Evolutionary conservation across 2,113 vertebrate species (phyloP).

Genomic region (Stictonetta naevosa): DNA sequence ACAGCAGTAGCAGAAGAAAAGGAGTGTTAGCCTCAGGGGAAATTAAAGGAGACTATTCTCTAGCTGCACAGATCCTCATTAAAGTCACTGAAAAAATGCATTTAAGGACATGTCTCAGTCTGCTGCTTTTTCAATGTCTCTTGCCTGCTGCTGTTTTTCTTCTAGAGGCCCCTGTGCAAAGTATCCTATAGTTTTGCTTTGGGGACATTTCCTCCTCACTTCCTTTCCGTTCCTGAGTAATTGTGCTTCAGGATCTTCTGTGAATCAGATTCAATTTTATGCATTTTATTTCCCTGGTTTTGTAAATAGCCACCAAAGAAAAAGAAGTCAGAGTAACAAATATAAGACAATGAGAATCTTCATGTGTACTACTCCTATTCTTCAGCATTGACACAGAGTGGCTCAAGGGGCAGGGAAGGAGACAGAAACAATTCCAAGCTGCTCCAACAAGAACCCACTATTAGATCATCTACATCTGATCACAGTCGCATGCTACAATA

Average conservation of each 20-base stretch:
- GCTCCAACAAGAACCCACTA: not conserved
- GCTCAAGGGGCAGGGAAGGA: not conserved
- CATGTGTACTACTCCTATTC: rapidly evolving
- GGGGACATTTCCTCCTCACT: not conserved
- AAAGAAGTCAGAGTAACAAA: not conserved
- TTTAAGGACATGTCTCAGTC: not conserved
- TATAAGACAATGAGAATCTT: not conserved
- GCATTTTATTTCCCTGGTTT: not conserved
- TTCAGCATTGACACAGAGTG: not conserved
- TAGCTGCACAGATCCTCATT: not conserved
- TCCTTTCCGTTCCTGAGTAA: not conserved
- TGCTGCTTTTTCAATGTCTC: not conserved
- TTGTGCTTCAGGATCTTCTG: not conserved
- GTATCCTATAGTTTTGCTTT: not conserved
- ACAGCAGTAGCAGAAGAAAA: not conserved
- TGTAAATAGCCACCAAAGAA: not conserved
- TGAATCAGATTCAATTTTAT: not conserved
- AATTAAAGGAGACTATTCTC: not conserved
- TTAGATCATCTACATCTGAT: not conserved
- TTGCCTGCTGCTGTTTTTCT: not conserved
- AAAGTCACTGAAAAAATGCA: not conserved
- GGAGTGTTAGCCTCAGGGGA: not conserved
- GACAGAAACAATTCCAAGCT: not conserved
- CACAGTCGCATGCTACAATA: rapidly evolving
- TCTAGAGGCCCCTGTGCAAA: not conserved